Conservation (phyloP, 2,888 invertebrate genomes). For the Xestia xanthographa region DNA sequence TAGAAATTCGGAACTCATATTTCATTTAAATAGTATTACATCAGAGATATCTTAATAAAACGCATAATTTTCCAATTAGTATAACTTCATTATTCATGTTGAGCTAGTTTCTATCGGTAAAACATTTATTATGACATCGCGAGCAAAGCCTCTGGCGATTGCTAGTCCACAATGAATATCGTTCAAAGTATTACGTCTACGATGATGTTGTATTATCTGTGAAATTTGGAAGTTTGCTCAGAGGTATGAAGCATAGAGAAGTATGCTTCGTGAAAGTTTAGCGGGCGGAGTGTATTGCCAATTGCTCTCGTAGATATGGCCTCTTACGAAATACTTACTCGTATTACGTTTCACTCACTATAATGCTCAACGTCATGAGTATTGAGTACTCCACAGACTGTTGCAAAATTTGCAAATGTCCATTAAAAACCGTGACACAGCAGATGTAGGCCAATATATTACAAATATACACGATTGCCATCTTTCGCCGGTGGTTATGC, state of each 20-base stretch:
- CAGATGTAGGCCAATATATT: constrained; percentile 48
- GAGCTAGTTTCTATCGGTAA: constrained; percentile 19
- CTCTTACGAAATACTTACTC: constrained; percentile 72
- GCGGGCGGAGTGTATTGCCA: constrained; percentile 62
- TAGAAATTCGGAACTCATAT: constrained; percentile 19
- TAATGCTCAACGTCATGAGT: constrained; percentile 42
- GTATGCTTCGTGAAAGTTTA: constrained; percentile 72
- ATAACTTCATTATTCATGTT: constrained; percentile 17
- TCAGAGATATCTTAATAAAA: constrained; percentile 14
- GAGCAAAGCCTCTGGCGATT: constrained; percentile 12
- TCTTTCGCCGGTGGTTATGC: constrained; percentile 26
- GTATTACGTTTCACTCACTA: constrained; percentile 64
- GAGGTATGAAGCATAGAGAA: constrained; percentile 54
- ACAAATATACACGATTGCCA: constrained; percentile 44
- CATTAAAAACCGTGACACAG: constrained; percentile 70
- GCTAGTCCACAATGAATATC: constrained; percentile 33
- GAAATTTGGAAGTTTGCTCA: constrained; percentile 61
- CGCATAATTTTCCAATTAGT: constrained; percentile 32
- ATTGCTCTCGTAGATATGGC: constrained; percentile 65
- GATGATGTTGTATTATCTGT: constrained; percentile 52
- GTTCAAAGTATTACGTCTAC: constrained; percentile 49
- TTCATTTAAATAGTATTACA: constrained; percentile 20
- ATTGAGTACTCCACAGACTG: constrained; percentile 37
- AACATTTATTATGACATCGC: not conserved
- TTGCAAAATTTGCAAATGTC: constrained; percentile 65